These are phyloP conservation scores for Holacanthus passer DNA, from an alignment of 2,113 vertebrate genomes.

Conservation along the genomic window DNA sequence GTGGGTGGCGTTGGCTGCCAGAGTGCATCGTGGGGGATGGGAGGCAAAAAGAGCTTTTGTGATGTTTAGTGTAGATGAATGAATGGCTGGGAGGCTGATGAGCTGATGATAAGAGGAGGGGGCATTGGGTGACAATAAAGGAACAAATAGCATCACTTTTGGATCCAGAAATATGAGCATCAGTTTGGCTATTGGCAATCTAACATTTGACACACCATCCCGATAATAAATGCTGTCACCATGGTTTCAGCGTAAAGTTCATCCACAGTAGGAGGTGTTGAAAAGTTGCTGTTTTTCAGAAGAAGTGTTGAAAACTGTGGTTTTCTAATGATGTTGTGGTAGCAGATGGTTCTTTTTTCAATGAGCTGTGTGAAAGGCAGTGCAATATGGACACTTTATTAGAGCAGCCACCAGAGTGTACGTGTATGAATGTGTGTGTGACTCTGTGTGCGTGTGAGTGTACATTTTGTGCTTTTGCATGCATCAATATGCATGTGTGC, in stretches of 20 bases:
- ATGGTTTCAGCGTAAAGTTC: conserved; percentile 29
- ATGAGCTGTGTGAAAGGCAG: not conserved
- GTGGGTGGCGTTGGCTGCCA: not conserved
- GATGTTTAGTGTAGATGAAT: not conserved
- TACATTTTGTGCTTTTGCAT: not conserved
- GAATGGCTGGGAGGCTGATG: not conserved
- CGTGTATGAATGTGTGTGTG: not conserved
- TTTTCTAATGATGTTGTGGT: conserved; percentile 7
- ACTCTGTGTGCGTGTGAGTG: no score
- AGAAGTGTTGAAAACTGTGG: not conserved
- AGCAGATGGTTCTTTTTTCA: conserved; percentile 46
- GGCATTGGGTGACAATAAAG: not conserved
- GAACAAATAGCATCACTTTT: not conserved
- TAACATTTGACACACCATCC: not conserved
- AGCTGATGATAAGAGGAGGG: not conserved
- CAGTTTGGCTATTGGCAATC: not conserved
- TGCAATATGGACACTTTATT: not conserved
- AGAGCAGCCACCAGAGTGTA: not conserved
- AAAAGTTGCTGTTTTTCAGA: not conserved
- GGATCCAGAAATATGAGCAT: not conserved
- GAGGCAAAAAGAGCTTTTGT: not conserved
- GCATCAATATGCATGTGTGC: not conserved
- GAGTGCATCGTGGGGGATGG: conserved; percentile 5
- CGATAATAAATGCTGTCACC: conserved; percentile 28
- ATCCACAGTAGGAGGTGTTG: conserved; percentile 20